A percentile compares a stretch with the other conserved stretches of the same genome.
Evolutionary conservation across 2,888 invertebrate genomes (phyloP).

Genomic region (Drosophila nigritarsus): DNA sequence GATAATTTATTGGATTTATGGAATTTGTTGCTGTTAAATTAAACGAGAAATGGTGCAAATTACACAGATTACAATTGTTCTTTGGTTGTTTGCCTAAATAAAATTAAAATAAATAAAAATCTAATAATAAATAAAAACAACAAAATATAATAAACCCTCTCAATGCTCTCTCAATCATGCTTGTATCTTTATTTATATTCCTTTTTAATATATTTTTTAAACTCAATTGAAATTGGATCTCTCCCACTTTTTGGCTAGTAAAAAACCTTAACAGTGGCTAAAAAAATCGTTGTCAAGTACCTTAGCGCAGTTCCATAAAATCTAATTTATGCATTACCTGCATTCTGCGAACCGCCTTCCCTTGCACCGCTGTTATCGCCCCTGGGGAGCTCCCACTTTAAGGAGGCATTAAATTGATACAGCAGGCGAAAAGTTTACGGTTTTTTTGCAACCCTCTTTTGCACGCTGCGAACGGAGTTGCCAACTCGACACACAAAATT

Average conservation of each 20-base stretch:
- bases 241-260: constrained; percentile 37
- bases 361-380: constrained; percentile 26
- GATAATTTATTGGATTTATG: constrained; percentile 24
- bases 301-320: constrained; percentile 60
- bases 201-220: background rate
- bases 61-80: background rate
- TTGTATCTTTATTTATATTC: background rate
- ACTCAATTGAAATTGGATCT: constrained; percentile 14
- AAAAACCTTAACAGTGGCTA: constrained; percentile 32
- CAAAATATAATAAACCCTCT: background rate
- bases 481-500: constrained; percentile 50
- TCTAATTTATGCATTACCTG: constrained; percentile 74
- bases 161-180: background rate
- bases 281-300: constrained; percentile 49
- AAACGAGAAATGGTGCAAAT: background rate
- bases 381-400: constrained; percentile 52
- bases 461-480: constrained; percentile 6
- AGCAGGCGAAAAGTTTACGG: constrained; percentile 42
- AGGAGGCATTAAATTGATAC: constrained; percentile 77
- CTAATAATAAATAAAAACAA: background rate
- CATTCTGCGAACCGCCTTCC: constrained; percentile 23
- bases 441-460: constrained; percentile 22
- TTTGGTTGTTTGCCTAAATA: background rate
- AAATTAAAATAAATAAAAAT: background rate
- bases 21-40: constrained; percentile 4